Conservation (phyloP, 2,113 vertebrate species). For the Paradisaea rubra region DNA sequence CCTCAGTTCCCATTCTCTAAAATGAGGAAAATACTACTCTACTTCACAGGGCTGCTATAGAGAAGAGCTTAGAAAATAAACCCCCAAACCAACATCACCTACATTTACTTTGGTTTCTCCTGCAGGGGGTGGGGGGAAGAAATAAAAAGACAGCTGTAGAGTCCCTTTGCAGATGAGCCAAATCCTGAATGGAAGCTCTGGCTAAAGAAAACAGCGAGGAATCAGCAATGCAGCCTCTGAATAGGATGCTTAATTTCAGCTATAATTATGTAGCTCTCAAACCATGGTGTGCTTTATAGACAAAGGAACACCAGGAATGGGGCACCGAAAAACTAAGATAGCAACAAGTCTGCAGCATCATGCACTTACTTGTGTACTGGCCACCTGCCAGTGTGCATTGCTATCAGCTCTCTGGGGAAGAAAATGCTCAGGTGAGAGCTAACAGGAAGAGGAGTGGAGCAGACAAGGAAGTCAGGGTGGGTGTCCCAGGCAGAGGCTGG, state of each 20-base stretch:
- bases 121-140: neutral
- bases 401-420: neutral
- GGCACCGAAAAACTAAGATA: neutral
- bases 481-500: neutral
- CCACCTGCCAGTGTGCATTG: neutral
- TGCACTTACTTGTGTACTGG: neutral
- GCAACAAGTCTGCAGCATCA: neutral
- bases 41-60: neutral
- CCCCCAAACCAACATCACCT: neutral
- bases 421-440: neutral
- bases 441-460: neutral
- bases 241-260: constrained; percentile 12
- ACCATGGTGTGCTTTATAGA: neutral
- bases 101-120: neutral
- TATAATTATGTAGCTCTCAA: neutral
- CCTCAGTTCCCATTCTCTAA: neutral
- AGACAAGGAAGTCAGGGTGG: neutral
- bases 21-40: neutral
- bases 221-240: neutral
- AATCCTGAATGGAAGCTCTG: neutral
- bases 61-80: neutral
- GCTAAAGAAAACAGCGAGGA: neutral
- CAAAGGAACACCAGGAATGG: neutral
- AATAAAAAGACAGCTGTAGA: neutral
- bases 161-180: neutral